phyloP scores from a whole-genome alignment of 1,140 invertebrate genomes.

The Drosophila ficusphila region DNA sequence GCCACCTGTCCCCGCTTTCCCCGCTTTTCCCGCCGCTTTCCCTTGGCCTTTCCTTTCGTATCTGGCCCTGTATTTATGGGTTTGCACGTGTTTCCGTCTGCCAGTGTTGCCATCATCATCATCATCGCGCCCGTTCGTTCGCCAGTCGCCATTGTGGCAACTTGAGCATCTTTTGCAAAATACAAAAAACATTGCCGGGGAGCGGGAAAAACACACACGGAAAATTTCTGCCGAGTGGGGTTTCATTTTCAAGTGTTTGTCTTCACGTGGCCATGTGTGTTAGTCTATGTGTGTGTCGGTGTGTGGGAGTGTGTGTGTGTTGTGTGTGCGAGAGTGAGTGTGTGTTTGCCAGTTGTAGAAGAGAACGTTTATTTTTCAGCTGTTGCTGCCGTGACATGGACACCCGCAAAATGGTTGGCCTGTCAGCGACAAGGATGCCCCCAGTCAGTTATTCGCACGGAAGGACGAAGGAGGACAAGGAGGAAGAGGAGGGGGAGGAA shows the following conservation, averaged over 20 bases:
- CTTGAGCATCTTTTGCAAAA: conserved; percentile 62
- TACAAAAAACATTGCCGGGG: conserved; percentile 12
- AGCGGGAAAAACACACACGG: conserved; percentile 1
- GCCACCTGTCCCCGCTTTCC: conserved; percentile 4
- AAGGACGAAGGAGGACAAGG: background rate
- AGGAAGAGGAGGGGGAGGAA: too few species aligned
- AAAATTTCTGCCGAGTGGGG: conserved; percentile 55
- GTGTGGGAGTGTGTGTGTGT: conserved; percentile 3
- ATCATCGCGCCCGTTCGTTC: conserved; percentile 10
- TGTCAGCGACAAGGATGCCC: conserved; percentile 48
- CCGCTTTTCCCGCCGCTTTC: background rate
- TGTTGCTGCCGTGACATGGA: conserved; percentile 50
- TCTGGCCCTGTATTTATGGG: conserved; percentile 47
- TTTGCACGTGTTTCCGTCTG: conserved; percentile 62
- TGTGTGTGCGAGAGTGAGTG: conserved; percentile 4
- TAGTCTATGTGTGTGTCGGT: conserved; percentile 2
- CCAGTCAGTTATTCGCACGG: conserved; percentile 31
- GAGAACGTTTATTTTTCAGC: conserved; percentile 63
- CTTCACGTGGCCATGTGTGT: conserved; percentile 14
- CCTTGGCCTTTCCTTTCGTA: background rate
- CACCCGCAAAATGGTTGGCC: conserved; percentile 54
- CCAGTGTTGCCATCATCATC: conserved; percentile 46
- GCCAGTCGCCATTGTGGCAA: conserved; percentile 46
- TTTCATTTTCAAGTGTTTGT: conserved; percentile 69
- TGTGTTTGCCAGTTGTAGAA: conserved; percentile 10